A percentile compares a stretch with the other conserved stretches of the same genome.
phyloP scores from a whole-genome alignment of 2,113 vertebrate species.

The Oryzias woworae region DNA sequence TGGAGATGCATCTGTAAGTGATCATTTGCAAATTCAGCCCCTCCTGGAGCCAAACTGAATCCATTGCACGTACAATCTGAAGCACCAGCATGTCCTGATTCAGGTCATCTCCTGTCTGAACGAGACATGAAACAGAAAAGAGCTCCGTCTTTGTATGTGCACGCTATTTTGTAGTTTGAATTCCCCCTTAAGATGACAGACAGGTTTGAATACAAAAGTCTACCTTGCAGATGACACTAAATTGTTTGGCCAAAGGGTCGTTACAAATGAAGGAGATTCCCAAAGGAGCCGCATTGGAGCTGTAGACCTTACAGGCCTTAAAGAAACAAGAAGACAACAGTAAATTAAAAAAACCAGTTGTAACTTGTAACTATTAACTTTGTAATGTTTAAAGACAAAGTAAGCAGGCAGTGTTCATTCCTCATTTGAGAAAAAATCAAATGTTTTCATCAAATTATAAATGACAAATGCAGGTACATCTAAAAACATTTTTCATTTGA shows the following conservation, averaged over 20 bases:
- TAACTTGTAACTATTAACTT: no score
- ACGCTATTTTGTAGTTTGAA: neutral
- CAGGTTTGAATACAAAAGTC: neutral
- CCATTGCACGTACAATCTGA: constrained; percentile 93
- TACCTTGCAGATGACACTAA: constrained; percentile 94
- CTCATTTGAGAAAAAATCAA: no score
- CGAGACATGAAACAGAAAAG: neutral
- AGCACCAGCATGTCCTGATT: constrained; percentile 97
- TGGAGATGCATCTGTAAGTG: constrained; percentile 91
- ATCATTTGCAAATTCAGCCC: constrained; percentile 95
- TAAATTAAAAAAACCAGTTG: neutral
- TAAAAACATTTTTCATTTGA: no score
- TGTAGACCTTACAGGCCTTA: constrained; percentile 92
- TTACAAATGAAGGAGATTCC: constrained; percentile 88
- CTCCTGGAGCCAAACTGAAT: constrained; percentile 90
- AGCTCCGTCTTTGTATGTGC: no score
- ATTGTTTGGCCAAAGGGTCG: constrained; percentile 85
- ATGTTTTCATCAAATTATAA: no score
- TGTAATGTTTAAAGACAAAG: no score
- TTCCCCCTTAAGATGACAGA: no score
- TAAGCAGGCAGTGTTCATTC: no score
- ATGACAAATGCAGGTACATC: no score
- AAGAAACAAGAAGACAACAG: neutral
- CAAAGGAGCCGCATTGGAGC: constrained; percentile 89
- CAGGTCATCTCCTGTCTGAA: constrained; percentile 90